phyloP scores from a whole-genome alignment of 53 echinoderm and acorn worm genomes.

The Holothuria leucospilota region DNA sequence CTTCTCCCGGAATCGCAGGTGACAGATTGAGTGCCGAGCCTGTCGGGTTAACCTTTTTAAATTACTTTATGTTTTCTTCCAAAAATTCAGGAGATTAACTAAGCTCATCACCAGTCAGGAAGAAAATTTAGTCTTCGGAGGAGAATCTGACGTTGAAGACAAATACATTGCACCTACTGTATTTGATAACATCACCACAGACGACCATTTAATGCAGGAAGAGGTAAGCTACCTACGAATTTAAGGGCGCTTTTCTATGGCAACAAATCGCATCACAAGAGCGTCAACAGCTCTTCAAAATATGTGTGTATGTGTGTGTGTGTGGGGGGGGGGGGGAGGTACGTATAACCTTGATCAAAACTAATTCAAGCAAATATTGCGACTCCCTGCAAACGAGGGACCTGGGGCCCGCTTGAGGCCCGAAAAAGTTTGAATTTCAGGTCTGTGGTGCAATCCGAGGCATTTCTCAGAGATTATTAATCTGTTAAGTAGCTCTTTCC shows the following conservation, averaged over 20 bases:
- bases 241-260: no score
- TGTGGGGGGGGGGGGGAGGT: background rate
- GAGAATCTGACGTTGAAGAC: conserved; percentile 62
- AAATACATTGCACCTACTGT: conserved; percentile 83
- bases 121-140: conserved; percentile 63
- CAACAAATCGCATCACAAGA: no score
- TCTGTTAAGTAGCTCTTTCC: no score
- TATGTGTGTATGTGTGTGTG: background rate
- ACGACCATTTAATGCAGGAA: conserved; percentile 70
- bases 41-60: background rate
- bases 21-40: no score
- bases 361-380: background rate
- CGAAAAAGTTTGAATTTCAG: no score
- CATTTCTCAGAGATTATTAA: no score
- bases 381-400: no score
- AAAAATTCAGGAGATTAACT: conserved; percentile 56
- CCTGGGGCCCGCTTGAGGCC: no score
- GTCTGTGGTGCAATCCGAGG: no score
- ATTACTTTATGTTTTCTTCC: background rate
- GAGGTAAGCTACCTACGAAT: conserved; percentile 54
- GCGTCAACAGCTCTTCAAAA: no score
- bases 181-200: conserved; percentile 58
- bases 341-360: background rate
- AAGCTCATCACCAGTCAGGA: conserved; percentile 61
- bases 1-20: no score